Conservation (phyloP, 2,113 vertebrate genomes). For the Lota lota region DNA sequence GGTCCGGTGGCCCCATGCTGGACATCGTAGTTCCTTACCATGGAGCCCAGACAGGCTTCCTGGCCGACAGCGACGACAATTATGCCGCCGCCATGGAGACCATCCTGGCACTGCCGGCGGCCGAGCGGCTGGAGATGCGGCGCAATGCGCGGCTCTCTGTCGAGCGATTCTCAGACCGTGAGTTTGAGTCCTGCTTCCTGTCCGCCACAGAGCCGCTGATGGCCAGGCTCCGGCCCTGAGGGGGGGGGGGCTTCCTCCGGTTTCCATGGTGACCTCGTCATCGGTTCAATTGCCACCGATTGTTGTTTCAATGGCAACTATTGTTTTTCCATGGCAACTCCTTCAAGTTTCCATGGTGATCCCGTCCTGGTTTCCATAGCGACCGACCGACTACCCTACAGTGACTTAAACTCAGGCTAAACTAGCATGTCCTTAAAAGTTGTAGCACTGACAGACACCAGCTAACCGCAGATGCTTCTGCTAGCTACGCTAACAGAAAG, state of each 20-base stretch:
- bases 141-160: slow-evolving; percentile 82
- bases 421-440: too few species aligned
- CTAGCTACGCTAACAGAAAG: too few species aligned
- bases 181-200: slow-evolving; percentile 85
- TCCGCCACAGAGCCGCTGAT: slow-evolving; percentile 71
- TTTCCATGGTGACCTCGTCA: too few species aligned
- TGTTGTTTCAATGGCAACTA: too few species aligned
- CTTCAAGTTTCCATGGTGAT: too few species aligned
- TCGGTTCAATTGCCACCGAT: too few species aligned
- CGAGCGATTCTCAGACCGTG: slow-evolving; percentile 85
- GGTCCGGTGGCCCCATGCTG: slow-evolving; percentile 89
- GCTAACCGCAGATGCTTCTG: too few species aligned
- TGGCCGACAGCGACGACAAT: slow-evolving; percentile 84
- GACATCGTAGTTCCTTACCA: slow-evolving; percentile 86
- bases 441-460: too few species aligned
- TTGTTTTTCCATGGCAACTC: too few species aligned
- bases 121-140: slow-evolving; percentile 77
- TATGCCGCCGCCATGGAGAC: slow-evolving; percentile 83
- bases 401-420: too few species aligned
- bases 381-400: too few species aligned
- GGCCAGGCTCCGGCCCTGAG: slow-evolving; percentile 47
- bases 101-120: slow-evolving; percentile 79
- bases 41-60: slow-evolving; percentile 82
- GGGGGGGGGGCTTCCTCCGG: background rate
- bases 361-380: too few species aligned